Evolutionary conservation across 2,797 vertebrate species (phyloP).

Genomic region (Microctenopoma steveboyesi): DNA sequence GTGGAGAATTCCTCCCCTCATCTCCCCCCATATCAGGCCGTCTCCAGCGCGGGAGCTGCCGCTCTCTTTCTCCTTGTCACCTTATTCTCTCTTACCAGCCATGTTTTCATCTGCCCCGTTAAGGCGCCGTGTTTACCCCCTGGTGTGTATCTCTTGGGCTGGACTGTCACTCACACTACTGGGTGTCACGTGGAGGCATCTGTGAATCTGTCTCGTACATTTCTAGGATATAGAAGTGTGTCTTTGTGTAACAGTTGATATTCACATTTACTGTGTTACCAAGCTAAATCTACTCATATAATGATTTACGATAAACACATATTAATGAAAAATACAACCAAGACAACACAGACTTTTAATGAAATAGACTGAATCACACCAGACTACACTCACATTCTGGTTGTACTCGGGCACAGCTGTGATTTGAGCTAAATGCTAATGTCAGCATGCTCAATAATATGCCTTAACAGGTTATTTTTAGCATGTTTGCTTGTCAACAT

Average conservation of each 20-base stretch:
- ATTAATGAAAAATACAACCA: not conserved
- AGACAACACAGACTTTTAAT: not conserved
- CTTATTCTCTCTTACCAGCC: slow-evolving; percentile 49
- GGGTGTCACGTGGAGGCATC: slow-evolving; percentile 40
- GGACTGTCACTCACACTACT: slow-evolving; percentile 59
- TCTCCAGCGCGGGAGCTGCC: slow-evolving; percentile 34
- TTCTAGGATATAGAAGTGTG: slow-evolving; percentile 39
- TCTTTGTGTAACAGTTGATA: slow-evolving; percentile 18
- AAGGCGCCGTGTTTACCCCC: slow-evolving; percentile 56
- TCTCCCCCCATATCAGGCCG: slow-evolving; percentile 35
- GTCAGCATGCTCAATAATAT: not conserved
- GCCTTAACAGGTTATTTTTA: not conserved
- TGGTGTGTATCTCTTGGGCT: slow-evolving; percentile 50
- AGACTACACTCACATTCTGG: too few species aligned
- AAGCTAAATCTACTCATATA: not conserved
- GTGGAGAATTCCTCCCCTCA: slow-evolving; percentile 53
- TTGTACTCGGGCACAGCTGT: not conserved
- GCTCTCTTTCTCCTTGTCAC: slow-evolving; percentile 53
- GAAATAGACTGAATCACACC: too few species aligned
- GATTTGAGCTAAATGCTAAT: not conserved
- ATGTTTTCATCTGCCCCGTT: slow-evolving; percentile 55
- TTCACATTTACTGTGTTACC: not conserved
- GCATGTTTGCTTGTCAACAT: not conserved
- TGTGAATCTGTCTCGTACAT: not conserved
- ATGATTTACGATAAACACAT: too few species aligned